These are phyloP conservation scores for Orthosia cruda DNA, from an alignment of 2,888 invertebrate species.

Conservation along the genomic window DNA sequence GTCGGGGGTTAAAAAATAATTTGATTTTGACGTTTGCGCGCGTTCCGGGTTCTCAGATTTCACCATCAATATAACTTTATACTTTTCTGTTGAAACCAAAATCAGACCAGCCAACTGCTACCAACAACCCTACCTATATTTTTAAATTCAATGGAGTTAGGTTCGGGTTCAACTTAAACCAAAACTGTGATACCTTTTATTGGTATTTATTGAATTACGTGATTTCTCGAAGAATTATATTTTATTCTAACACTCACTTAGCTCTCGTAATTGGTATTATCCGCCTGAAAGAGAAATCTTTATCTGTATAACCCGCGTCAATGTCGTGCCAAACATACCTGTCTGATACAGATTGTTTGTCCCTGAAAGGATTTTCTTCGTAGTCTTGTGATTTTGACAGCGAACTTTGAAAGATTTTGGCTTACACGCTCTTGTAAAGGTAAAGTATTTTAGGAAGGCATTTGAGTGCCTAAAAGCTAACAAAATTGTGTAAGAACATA, in stretches of 20 bases:
- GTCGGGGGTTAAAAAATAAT: too few species aligned
- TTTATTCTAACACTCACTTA: conserved; percentile 32
- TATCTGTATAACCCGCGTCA: conserved; percentile 71
- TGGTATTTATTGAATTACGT: conserved; percentile 81
- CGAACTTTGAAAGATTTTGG: conserved; percentile 46
- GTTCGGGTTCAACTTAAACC: too few species aligned
- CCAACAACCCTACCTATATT: too few species aligned
- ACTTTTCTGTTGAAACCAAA: too few species aligned
- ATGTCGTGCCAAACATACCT: conserved; percentile 68
- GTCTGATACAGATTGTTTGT: conserved; percentile 64
- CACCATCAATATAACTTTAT: too few species aligned
- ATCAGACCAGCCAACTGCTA: too few species aligned
- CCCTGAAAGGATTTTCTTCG: conserved; percentile 58
- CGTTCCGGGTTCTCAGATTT: too few species aligned
- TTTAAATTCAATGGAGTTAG: too few species aligned
- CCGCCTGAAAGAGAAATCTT: conserved; percentile 54
- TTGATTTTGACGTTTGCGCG: too few species aligned
- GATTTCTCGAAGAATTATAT: conserved; percentile 34
- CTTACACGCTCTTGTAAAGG: conserved; percentile 12
- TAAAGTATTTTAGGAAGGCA: conserved; percentile 10
- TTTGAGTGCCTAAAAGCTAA: conserved; percentile 1
- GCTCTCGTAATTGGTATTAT: conserved; percentile 61
- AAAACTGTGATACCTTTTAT: conserved; percentile 81
- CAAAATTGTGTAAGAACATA: not conserved
- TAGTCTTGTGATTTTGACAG: conserved; percentile 56